These are phyloP conservation scores for Rhinichthys osculus DNA, from an alignment of 2,797 vertebrate species.

Conservation along the genomic window DNA sequence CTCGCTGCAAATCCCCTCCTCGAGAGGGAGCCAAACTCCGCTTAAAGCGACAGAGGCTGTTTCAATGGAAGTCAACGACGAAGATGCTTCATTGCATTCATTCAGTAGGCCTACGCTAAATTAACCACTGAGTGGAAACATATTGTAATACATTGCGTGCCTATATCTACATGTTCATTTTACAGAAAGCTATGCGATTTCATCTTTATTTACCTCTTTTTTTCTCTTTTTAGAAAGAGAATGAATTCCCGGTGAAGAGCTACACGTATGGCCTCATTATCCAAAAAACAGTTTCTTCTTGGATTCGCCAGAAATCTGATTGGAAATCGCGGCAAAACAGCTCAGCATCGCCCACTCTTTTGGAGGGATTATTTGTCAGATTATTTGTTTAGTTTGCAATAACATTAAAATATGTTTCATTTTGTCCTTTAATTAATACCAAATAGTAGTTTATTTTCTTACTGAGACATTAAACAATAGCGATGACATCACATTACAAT, in stretches of 20 bases:
- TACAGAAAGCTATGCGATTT: background rate
- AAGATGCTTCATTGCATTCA: background rate
- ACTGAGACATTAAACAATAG: background rate
- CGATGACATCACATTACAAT: background rate
- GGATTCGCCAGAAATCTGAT: background rate
- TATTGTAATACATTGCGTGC: background rate
- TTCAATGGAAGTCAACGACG: background rate
- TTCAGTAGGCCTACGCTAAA: background rate
- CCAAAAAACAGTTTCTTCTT: too few species aligned
- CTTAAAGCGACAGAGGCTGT: background rate
- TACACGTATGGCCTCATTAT: background rate
- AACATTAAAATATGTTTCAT: background rate
- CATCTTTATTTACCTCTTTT: too few species aligned
- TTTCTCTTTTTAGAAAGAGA: too few species aligned
- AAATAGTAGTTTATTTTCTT: background rate
- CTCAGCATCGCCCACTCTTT: background rate
- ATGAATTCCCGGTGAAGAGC: background rate
- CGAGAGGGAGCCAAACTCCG: conserved; percentile 4
- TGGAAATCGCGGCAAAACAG: background rate
- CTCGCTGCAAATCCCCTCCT: background rate
- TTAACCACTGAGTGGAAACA: background rate
- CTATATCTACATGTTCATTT: background rate
- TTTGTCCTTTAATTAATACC: background rate
- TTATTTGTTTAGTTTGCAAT: background rate
- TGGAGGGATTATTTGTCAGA: background rate